Base-by-base conservation (phyloP, 2,797 vertebrate genomes). In the Odontamblyopus lacepedii region DNA sequence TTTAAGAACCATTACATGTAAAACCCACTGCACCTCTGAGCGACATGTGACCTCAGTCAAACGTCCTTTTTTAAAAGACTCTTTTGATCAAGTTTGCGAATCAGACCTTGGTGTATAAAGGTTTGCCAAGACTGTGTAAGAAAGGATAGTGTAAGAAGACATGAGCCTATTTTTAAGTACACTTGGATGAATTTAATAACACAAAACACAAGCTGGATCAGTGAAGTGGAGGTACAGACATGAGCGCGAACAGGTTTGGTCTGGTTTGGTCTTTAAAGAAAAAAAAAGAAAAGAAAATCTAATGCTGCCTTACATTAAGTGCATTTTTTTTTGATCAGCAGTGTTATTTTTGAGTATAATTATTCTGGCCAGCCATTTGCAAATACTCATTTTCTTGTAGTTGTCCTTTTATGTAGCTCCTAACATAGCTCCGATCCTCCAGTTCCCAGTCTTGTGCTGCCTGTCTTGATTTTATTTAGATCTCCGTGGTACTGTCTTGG, bases 381-480 rank as follows among this genome's bases (percentile, higher is more conserved):
- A 48, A 16, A 15, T 48, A 48, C 16, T 48, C 44, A 48, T 48
- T 15, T 48, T 44, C 41, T 44, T 48, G 13, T 48, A 15, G 13
- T 48, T 48, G 44, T 13, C 44, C 13, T 48, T 48, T 48, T 48
- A 48, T 48, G 15, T 48, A 48, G 44, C 44, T 48, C 44, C 44
- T 48, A 48, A 48, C 11, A 7, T 26, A 4, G n/a, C 41, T 65
- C 3, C 50, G 41, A 65, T 65, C 23, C 3, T 27, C 7, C 23
- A 27, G 13, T 50, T 27, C 4, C n/a, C 26, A 65, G 41, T 41
- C 23, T 48, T 16, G 41, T 65, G 41, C 76, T 59, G 50, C 12
- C 70, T 80, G 71, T 68, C 77, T 71, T 63, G 26, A 44, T 19
- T 44, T 23, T 60, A 12, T 53, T 75, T 64, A 26, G 38, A 41